These are phyloP conservation scores for Meriones unguiculatus DNA, from an alignment of 2,113 vertebrate genomes.

Conservation along the genomic window DNA sequence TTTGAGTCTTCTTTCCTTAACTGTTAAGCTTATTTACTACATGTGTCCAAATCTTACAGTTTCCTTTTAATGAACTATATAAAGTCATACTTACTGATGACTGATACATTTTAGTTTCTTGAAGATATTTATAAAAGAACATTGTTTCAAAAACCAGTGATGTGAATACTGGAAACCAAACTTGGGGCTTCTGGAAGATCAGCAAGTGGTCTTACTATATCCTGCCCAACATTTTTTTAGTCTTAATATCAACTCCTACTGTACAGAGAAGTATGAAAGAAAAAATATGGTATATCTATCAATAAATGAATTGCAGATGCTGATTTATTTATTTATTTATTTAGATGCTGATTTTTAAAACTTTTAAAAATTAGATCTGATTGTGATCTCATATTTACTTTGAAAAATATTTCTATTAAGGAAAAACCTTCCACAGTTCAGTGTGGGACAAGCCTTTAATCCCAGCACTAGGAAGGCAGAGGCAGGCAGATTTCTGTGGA, in stretches of 20 bases:
- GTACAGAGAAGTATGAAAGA: neutral
- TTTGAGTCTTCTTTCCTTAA: neutral
- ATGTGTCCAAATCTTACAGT: slow-evolving; percentile 47
- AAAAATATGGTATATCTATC: neutral
- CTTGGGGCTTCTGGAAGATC: neutral
- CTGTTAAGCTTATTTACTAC: neutral
- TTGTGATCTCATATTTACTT: slow-evolving; percentile 18
- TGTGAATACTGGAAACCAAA: neutral
- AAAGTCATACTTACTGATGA: slow-evolving; percentile 17
- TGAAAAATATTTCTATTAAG: slow-evolving; percentile 41
- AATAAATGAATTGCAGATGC: slow-evolving; percentile 37
- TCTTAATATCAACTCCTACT: slow-evolving; percentile 49
- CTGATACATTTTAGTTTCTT: slow-evolving; percentile 40
- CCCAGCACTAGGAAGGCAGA: no score
- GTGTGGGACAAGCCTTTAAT: no score
- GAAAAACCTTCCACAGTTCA: neutral
- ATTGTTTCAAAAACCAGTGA: neutral
- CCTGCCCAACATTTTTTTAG: neutral
- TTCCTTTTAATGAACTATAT: slow-evolving; percentile 26
- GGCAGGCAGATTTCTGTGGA: no score
- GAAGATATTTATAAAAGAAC: neutral
- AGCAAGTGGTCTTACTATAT: neutral
- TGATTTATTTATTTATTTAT: no score
- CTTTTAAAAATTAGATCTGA: slow-evolving; percentile 35
- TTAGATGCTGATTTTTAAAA: neutral